These are phyloP conservation scores for Sebastes flavidus DNA, from an alignment of 2,797 vertebrate genomes.

Conservation along the genomic window DNA sequence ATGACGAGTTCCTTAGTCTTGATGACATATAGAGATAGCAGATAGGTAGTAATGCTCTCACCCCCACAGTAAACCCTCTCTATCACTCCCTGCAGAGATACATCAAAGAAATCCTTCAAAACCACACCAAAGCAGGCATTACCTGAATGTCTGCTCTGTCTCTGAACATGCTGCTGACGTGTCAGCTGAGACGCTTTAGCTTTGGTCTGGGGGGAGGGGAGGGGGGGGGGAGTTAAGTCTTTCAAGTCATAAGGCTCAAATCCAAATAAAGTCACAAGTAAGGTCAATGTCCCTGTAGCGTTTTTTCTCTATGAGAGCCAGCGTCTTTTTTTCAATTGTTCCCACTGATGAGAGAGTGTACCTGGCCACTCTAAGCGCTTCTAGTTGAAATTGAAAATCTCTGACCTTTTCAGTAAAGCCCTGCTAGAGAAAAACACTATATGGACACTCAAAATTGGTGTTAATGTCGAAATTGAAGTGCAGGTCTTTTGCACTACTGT, in stretches of 20 bases:
- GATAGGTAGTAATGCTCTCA: background rate
- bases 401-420: background rate
- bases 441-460: no score
- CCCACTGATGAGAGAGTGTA: background rate
- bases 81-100: background rate
- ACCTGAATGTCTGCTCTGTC: conserved; percentile 7
- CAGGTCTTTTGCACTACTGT: no score
- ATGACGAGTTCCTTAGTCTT: background rate
- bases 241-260: background rate
- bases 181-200: background rate
- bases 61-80: background rate
- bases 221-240: background rate
- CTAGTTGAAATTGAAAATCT: background rate
- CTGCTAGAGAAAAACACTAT: background rate
- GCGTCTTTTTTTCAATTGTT: background rate
- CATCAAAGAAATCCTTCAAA: background rate
- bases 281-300: background rate
- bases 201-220: background rate
- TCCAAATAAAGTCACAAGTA: background rate
- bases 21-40: background rate
- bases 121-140: background rate
- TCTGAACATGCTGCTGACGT: background rate
- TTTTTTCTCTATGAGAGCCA: background rate
- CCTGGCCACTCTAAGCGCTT: background rate
- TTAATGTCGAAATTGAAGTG: no score